Evolutionary conservation across 2,797 vertebrate species (phyloP), one percentile per base, ranked within the genome.

Genomic region (Gymnoscopelus braueri): DNA sequence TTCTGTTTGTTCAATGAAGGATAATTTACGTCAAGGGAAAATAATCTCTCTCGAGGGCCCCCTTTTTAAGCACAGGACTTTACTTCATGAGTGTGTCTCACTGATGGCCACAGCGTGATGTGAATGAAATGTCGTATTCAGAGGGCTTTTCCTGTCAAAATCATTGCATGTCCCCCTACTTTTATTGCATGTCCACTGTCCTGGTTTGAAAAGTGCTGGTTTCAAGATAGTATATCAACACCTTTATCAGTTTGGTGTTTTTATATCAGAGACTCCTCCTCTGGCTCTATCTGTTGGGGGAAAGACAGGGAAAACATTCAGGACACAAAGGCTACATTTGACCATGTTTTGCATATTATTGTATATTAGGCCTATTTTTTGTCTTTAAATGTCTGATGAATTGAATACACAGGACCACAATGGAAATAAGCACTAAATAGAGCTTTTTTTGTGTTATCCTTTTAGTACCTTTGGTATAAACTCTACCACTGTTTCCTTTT

Each of bases 31-130:
- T 69, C 13, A 70, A 68, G 59, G 24, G 63, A 63, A 72, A 77
- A 74, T 48, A 51, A 23, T 26, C 79, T 79, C 58, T 78, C 65
- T 71, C 48, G 70, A 57, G 44, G 44, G 69, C 51, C 51, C 39
- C 56, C 54, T 65, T 48, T 26, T 44, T 61, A 61, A 73, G 10
- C 52, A 53, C 24, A 65, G 52, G 56, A 63, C 59, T 23, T 79
- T 61, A 77, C 70, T 87, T 84, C 75, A 85, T 50, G 66, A 72
- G 60, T 61, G 84, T 5, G 47, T 77, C 67, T 83, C 60, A 76
- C 26, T 71, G 63, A 72, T 65, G 71, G 73, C 70, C 83, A 84
- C 83, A 64, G 55, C 68, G 48, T 32, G 12, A 35, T 52, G 51
- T 12, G 53, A 57, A 67, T 72, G 65, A 26, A n/a, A 86, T 80